Percentiles rank a stretch among this genome's conserved stretches.
Evolutionary conservation across 2,888 invertebrate species (phyloP).

Genomic region (Serripes groenlandicus): DNA sequence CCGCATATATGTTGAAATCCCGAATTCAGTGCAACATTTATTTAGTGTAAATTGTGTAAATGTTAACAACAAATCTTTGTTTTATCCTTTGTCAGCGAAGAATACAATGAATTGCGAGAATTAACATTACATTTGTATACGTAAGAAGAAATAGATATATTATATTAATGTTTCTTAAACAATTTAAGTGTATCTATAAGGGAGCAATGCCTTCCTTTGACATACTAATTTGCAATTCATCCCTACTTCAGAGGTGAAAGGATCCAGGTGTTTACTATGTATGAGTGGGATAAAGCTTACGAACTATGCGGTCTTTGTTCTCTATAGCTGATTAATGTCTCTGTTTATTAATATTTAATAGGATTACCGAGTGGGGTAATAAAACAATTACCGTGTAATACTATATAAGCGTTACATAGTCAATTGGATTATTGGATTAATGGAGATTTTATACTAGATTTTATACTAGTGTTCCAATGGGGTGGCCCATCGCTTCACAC

Average conservation of each 20-base stretch:
- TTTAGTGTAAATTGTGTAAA: no score
- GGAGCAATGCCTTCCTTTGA: not conserved
- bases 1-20: no score
- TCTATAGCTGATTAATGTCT: slow-evolving; percentile 14
- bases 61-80: no score
- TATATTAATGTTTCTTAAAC: not conserved
- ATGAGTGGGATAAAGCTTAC: not conserved
- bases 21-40: no score
- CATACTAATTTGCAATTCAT: not conserved
- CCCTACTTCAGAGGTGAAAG: not conserved
- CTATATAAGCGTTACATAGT: not conserved
- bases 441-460: no score
- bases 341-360: slow-evolving; percentile 21
- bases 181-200: not conserved
- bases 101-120: no score
- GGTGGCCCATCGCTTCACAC: not conserved
- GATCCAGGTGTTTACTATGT: not conserved
- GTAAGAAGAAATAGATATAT: not conserved
- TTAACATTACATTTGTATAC: no score
- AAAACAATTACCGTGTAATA: not conserved
- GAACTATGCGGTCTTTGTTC: slow-evolving; percentile 9
- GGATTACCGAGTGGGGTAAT: slow-evolving; percentile 4
- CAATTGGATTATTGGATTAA: slow-evolving; percentile 20
- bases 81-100: no score
- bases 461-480: not conserved